Evolutionary conservation across 1,140 invertebrate species (phyloP).

Genomic region (Neotoxoptera formosana): DNA sequence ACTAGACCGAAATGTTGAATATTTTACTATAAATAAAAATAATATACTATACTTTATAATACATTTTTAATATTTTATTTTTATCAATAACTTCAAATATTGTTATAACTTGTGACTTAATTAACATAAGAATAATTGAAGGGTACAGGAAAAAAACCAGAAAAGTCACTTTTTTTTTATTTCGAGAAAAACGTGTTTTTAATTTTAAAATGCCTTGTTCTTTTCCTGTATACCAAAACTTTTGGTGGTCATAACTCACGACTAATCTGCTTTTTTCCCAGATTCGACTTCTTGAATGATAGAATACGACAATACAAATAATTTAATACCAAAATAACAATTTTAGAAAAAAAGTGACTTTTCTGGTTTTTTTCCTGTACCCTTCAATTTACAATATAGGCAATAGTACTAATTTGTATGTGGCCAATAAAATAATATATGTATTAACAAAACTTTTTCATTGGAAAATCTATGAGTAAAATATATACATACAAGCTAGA

Average conservation of each 20-base stretch:
- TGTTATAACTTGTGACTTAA: background rate
- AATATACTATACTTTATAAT: background rate
- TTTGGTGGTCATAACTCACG: no score
- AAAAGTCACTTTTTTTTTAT: no score
- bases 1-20: background rate
- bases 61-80: background rate
- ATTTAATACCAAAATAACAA: no score
- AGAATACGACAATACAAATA: no score
- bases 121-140: background rate
- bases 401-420: background rate
- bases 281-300: no score
- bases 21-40: slow-evolving; percentile 28
- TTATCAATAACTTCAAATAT: background rate
- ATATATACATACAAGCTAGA: background rate
- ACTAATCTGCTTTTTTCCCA: no score
- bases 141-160: no score
- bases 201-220: no score
- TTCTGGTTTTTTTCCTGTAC: no score
- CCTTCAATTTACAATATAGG: background rate
- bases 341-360: no score
- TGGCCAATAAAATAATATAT: background rate
- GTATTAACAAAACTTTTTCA: background rate
- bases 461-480: background rate
- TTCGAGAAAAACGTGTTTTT: no score
- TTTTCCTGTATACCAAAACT: no score